Evolutionary conservation across 2,113 vertebrate species (phyloP), one percentile per base, ranked within the genome.

Genomic region (Poicephalus meyeri): DNA sequence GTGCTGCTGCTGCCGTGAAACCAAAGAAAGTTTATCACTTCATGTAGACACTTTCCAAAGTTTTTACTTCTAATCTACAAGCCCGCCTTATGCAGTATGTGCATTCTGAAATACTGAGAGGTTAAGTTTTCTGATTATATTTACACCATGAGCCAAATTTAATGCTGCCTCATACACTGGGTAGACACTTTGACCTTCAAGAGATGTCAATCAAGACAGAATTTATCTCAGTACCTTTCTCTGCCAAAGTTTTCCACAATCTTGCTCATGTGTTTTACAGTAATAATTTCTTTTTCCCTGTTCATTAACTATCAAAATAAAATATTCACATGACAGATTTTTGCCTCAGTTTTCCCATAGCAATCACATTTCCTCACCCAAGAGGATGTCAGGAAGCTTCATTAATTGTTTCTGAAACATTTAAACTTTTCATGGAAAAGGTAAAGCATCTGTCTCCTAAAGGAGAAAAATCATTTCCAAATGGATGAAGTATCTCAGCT

Each of bases 371-470:
- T 96, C 96, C 86, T 95, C 46, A 87, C 91, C 89, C 95, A 95
- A 84, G 96, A 91, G 96, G 88, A 93, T 91, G 92, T 91, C 91
- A 96, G 80, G 92, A 97, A 93, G 95, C 88, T 96, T 94, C 92
- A 96, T 94, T 96, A 96, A 95, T 96, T 97, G 96, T 97, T 96
- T 96, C 94, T 95, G 91, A 97, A 97, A 96, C 95, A 97, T 96
- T 96, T 96, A 95, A 96, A 84, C 89, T 97, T 96, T 87, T 92
- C 95, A 82, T 92, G 80, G 86, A 91, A 96, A 94, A 96, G 83
- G 95, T 95, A 96, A 96, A 96, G 92, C 86, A 91, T 85, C 72
- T 74, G 70, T 89, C 92, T 95, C 95, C 86, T 96, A 87, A 91
- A 96, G 92, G 93, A 96, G 92, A 97, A 94, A 97, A 95, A 96